Evolutionary conservation across 2,888 invertebrate species (phyloP), one percentile per base, ranked within the genome.

Genomic region (Isoperla grammatica): DNA sequence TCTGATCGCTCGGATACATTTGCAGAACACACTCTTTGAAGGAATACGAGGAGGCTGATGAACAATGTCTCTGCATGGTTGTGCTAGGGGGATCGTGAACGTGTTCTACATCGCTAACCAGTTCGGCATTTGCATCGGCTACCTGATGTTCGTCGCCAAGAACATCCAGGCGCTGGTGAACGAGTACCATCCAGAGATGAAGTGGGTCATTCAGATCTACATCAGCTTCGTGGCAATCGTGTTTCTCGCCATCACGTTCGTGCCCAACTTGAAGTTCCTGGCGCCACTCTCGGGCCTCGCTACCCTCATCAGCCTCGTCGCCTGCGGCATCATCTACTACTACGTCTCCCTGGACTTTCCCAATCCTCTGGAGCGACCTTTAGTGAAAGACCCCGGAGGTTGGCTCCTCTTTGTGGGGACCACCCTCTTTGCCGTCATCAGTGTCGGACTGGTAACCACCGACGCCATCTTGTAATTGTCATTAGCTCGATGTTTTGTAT

Each of bases 391-490:
- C 1, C 68, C 66, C 63, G 56, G 56, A 23, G 67, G 67, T 57
- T 67, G 78, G 39, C 81, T 83, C 0, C 71, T 83, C 6, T 84
- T 78, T 69, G 81, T 84, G 70, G 82, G 83, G 13, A 81, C 80
- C 13, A 81, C 79, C 1, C 76, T 83, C 61, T 83, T 80, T 70
- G 78, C 83, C 1, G 81, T 83, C 69, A 83, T 65, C 29, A 62
- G 66, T 2, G 63, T 65, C 11, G 65, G 65, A 22, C 63, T 66
- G 62, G 66, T 65, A 22, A 60, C 57, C 12, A 35, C 13, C 1
- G 29, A 12, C 2, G 9, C 1, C 6, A 15, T 19, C 6, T 42
- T 20, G 19, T 20, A 40, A 19, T 37, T 37, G 68, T 37, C 11
- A 37, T 37, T 37, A 11, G 8, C 8, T 8, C n/a, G n/a, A n/a